Evolutionary conservation across 2,797 vertebrate species (phyloP), one percentile per base, ranked within the genome.

Genomic region (Sebastes hopkinsi): DNA sequence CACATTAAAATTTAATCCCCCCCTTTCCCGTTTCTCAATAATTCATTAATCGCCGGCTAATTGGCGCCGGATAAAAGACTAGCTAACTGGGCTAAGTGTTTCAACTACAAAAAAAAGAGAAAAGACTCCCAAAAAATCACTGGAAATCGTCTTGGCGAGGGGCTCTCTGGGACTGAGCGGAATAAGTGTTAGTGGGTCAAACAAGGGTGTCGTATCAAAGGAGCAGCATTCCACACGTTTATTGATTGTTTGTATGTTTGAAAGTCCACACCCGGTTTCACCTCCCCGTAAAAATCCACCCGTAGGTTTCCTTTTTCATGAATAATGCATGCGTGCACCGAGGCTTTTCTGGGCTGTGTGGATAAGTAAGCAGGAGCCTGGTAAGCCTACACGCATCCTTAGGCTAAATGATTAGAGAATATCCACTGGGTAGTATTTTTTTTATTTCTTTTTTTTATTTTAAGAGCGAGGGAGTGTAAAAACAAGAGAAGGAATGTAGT

Each of bases 31-130:
- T 94, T 94, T 92, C 91, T 94, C 93, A 94, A 95, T 96, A 93
- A 95, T 95, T 95, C 93, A 95, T 95, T 96, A 95, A 96, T 95
- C 91, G 92, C 84, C 52, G 70, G 92, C 93, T 96, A 95, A 96
- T 96, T 96, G 95, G 94, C 82, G 80, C 80, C 62, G 84, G 93
- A 95, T 95, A 93, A 95, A 94, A 95, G 92, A 89, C 87, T 81
- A 89, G 91, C 91, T 94, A 94, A 95, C 90, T 93, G 90, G 93
- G 94, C 91, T 93, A 93, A 95, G 89, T 87, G 92, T 89, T 94
- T 92, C 88, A 84, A 84, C 82, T 84, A 76, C 85, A 90, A 79
- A 80, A 72, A 11, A 27, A 61, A 22, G 60, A 84, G 54, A 80
- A 72, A 60, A 58, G 76, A 50, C 58, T 30, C 38, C 12, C 75